Conservation (phyloP, 2,888 invertebrate genomes). For the Pteria penguin region DNA sequence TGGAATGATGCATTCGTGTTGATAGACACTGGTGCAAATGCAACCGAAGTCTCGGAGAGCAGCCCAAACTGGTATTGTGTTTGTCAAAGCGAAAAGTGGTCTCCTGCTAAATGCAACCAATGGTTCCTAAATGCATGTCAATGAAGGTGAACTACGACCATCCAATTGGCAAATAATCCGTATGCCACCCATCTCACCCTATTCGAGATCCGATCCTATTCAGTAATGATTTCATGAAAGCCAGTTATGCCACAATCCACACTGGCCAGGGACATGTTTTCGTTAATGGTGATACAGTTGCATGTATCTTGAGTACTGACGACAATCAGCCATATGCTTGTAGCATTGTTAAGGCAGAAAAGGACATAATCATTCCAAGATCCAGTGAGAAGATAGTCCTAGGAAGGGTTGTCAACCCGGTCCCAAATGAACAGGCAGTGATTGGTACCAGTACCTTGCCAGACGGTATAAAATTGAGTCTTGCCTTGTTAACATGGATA, state of each 20-base stretch:
- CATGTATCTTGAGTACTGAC: not conserved
- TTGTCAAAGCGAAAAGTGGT: not conserved
- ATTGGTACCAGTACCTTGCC: not conserved
- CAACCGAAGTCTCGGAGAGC: not conserved
- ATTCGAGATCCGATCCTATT: not conserved
- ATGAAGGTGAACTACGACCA: not conserved
- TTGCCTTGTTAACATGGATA: not conserved
- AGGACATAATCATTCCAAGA: not conserved
- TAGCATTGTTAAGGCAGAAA: not conserved
- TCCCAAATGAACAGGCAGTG: not conserved
- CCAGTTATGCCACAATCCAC: not conserved
- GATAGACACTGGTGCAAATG: not conserved
- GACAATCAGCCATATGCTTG: not conserved
- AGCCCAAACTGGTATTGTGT: not conserved
- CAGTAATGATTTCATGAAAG: not conserved
- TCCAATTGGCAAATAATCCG: not conserved
- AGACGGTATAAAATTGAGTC: not conserved
- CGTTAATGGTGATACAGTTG: not conserved
- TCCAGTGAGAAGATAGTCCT: not conserved
- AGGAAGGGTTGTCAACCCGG: not conserved
- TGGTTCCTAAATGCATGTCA: not conserved
- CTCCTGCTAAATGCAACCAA: not conserved
- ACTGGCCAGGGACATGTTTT: not conserved
- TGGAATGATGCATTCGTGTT: not conserved
- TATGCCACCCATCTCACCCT: not conserved